Evolutionary conservation across 2,888 invertebrate genomes (phyloP), one percentile per base, ranked within the genome.

Genomic region (Eristalis arbustorum): DNA sequence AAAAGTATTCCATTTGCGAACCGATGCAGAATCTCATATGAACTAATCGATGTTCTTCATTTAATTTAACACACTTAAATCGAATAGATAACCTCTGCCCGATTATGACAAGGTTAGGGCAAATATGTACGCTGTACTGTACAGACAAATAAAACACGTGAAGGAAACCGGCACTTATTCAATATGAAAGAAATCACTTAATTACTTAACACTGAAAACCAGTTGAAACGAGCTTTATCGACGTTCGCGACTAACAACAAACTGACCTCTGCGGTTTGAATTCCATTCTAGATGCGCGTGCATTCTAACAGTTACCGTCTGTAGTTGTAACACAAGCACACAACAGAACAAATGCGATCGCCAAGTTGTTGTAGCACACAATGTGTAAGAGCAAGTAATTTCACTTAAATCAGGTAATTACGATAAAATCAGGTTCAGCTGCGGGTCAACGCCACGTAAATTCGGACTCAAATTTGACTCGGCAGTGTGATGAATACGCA

Each of bases 191-290:
- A 25, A 59, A 4, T 28, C 3, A 61, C 34, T 63, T 28, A 57
- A 56, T 25, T 63, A 49, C 18, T 25, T 10, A 74, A 34, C n/a
- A 37, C 40, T 66, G 22, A 37, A 40, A 25, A 10, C 62, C 18
- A 62, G 23, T 69, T 62, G 18, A 28, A 18, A 34, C 28, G 25
- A 68, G 69, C 34, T 78, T 64, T 40, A 1, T 11, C 25, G 22
- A 56, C 68, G 62, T 34, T 31, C 56, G n/a, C 31, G 31, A 31
- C 13, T 37, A 18, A 6, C 5, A 63, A 22, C 69, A 63, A 62
- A 34, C 18, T 64, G 59, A 71, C 11, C 78, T 78, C 64, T 78
- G 71, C 64, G 71, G 57, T 63, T 77, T 77, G 77, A 71, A 34
- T 72, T 66, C 64, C 64, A 71, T 40, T 23, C 25, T 49, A 23